Base-by-base conservation (phyloP, 2,888 invertebrate species). In the Panzeria rudis region DNA sequence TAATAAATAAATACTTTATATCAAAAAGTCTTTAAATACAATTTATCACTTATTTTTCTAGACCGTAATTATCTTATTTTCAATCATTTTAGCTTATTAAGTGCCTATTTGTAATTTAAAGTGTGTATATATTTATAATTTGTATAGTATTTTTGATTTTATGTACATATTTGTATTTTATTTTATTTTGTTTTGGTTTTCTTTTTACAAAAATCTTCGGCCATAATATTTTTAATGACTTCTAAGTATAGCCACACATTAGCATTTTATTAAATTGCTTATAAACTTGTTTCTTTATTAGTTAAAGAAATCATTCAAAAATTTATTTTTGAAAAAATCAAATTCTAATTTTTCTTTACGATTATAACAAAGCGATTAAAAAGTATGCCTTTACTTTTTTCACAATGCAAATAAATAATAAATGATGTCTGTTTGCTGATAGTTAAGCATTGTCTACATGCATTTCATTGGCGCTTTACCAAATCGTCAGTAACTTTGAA, bases 161-260 rank as follows among this genome's bases (percentile, higher is more conserved):
- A n/a, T n/a, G n/a, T 44, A 50, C n/a, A 2, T 25, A n/a, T 56
- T 32, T 59, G 29, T 2, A 56, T 8, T 56, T 56, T 29, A 29
- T 59, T 59, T 32, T 59, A 17, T 11, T 56, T 56, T n/a, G 6
- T 23, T 52, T 4, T 54, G 13, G 32, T 2, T 59, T 35, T 17
- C 9, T 59, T 17, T 17, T 59, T 8, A 4, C 7, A 17, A 17
- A 59, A 59, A n/a, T 59, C 17, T 17, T 59, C 5, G 59, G 17
- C n/a, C 17, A 35, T 59, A 59, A 59, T 35, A 59, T 32, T 59
- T 59, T 59, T 56, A 56, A 59, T 35, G 17, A n/a, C 32, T n/a
- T 32, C n/a, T 59, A 59, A 32, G 8, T 59, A 29, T 59, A 59
- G 59, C 1, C 7, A 8, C 17, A 17, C 35, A 59, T 35, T 35